Conservation (phyloP, 2,113 vertebrate species). For the Pteronura brasiliensis region DNA sequence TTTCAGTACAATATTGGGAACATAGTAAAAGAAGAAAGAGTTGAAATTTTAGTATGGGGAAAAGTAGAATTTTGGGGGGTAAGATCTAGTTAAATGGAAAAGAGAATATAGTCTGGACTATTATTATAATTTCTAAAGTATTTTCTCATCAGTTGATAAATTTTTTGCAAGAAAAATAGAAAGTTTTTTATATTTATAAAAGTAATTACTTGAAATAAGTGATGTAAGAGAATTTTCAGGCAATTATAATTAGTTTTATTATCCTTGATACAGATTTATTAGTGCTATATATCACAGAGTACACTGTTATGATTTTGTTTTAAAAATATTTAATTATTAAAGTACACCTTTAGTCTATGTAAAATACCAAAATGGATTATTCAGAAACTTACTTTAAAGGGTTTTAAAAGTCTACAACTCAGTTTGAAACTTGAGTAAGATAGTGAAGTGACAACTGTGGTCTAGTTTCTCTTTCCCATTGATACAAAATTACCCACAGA, state of each 20-base stretch:
- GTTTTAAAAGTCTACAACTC: neutral
- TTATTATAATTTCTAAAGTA: neutral
- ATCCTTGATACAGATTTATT: neutral
- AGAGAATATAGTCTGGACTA: neutral
- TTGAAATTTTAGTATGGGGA: neutral
- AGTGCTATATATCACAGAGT: neutral
- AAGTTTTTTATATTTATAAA: neutral
- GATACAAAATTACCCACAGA: neutral
- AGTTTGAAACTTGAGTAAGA: neutral
- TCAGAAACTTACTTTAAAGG: neutral
- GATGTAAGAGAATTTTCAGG: neutral
- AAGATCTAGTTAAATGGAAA: neutral
- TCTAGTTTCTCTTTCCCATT: neutral
- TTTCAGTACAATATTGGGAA: neutral
- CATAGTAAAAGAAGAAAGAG: neutral
- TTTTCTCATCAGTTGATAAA: neutral
- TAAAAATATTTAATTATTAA: constrained; percentile 25
- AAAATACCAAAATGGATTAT: neutral
- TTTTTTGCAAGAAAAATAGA: neutral
- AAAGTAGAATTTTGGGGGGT: neutral
- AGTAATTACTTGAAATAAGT: neutral
- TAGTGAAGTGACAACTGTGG: neutral
- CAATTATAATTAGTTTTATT: neutral
- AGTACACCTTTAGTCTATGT: neutral
- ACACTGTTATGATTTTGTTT: constrained; percentile 10